Percentiles rank a stretch among this genome's conserved stretches.
Conservation (phyloP, 1,140 invertebrate species). For the Drosophila subpulchrella region DNA sequence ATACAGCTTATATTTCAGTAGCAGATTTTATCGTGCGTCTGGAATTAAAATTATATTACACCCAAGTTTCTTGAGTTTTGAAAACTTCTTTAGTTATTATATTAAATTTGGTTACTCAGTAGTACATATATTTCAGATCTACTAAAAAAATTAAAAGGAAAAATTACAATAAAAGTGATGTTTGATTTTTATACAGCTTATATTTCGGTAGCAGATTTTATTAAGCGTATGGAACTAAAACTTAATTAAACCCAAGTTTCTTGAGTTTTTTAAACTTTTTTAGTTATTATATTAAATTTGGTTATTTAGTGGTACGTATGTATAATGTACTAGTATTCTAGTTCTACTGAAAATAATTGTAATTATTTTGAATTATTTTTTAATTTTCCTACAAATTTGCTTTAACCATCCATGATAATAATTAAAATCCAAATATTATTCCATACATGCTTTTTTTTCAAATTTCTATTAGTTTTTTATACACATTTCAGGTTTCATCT, state of each 20-base stretch:
- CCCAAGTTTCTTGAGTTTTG: not conserved
- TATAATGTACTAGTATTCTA: no score
- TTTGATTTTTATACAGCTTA: not conserved
- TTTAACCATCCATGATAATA: no score
- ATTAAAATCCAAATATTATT: slow-evolving; percentile 1
- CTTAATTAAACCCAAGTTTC: not conserved
- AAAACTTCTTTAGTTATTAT: no score
- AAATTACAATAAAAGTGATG: not conserved
- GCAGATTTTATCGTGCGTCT: not conserved
- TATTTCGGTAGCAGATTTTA: not conserved
- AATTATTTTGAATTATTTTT: no score
- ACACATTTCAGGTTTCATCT: slow-evolving; percentile 28
- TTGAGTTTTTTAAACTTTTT: not conserved
- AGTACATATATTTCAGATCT: no score
- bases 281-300: no score
- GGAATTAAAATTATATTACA: not conserved
- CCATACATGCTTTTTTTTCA: slow-evolving; percentile 14
- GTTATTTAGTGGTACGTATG: no score
- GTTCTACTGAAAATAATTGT: no score
- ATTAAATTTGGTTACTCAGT: no score
- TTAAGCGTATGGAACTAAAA: not conserved
- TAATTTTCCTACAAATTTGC: no score
- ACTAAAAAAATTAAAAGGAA: no score
- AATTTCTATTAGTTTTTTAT: slow-evolving; percentile 25
- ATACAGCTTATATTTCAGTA: not conserved